Evolutionary conservation across 1,140 invertebrate genomes (phyloP), one percentile per base, ranked within the genome.

Genomic region (Drosophila dunni): DNA sequence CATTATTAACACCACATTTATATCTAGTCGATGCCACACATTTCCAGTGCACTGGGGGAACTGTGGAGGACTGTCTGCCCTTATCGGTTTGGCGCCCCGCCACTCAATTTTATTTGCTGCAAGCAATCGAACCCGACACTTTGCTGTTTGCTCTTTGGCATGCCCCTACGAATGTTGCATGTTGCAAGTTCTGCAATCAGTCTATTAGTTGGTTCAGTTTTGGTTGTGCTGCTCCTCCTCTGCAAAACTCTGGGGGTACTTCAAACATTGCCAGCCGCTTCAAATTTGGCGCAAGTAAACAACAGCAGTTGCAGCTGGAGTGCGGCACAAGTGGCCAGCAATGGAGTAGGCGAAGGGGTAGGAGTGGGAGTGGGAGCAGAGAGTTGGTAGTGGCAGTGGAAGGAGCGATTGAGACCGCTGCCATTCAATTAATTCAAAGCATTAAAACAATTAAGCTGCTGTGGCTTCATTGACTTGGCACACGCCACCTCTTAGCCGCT

Each of bases 381-480:
- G 33, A 15, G 34, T 0, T 10, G 20, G 0, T 3, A 38, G 45
- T 46, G 4, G 13, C 5, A 15, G 48, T 1, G 20, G 20, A 29
- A 13, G 11, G 20, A 7, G n/a, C 15, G 33, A 36, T n/a, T 5
- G 42, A 11, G 9, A 20, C n/a, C 60, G 64, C 67, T 65, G 56
- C 71, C 71, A 73, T 85, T 88, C 83, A 88, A 88, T 88, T 89
- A 89, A 88, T 88, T 88, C 79, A 88, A 79, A 83, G 83, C 83
- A 88, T 88, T 88, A 88, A 89, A 88, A 88, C 83, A 88, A 88
- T 88, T 88, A 89, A 89, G 65, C 69, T 70, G 50, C 81, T 88
- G 67, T 63, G 67, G 76, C 79, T 88, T 88, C 69, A 88, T 83
- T 86, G 83, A 83, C 83, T 83, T 83, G 79, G 58, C 79, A 70